Evolutionary conservation across 2,113 vertebrate species (phyloP), one percentile per base, ranked within the genome.

Genomic region (Daphoenositta chrysoptera): DNA sequence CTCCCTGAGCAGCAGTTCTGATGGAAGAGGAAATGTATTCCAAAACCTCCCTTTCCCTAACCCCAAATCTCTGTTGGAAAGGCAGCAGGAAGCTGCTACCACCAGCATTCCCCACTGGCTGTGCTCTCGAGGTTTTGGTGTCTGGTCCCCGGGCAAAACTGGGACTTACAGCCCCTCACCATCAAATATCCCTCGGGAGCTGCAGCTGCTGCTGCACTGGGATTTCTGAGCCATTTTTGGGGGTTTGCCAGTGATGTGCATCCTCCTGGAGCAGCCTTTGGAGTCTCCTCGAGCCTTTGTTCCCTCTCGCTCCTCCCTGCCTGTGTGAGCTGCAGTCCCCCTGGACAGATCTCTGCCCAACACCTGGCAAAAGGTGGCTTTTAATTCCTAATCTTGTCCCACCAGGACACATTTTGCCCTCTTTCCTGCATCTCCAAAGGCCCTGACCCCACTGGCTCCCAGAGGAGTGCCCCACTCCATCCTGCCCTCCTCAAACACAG

Each of bases 391-490:
- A 22, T 58, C 44, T 61, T 37, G 40, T 10, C 18, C 33, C 1
- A 1, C 15, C 23, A 39, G 10, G 16, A 22, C 28, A 47, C 1
- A 10, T 11, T 28, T 54, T 15, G 6, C 13, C 30, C 16, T 51
- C 10, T 27, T 22, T 84, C 24, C 30, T 86, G 20, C 16, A 72
- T 6, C 39, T 73, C 20, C 13, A 14, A 44, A 53, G 31, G n/a
- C 6, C 20, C 23, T 3, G 9, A 58, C 18, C 33, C 17, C 11
- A 2, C 8, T 23, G 33, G 35, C 14, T 50, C 17, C 58, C 3
- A 0, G n/a, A 0, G 9, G 40, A 30, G 27, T 37, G 35, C 6
- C n/a, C 35, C 40, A 54, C 26, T 39, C 22, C 6, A 2, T 42
- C 48, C 56, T 56, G 15, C 51, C 20, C 27, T 24, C 63, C 53